Evolutionary conservation across 2,797 vertebrate species (phyloP), one percentile per base, ranked within the genome.

Genomic region (Cyclopterus lumpus): DNA sequence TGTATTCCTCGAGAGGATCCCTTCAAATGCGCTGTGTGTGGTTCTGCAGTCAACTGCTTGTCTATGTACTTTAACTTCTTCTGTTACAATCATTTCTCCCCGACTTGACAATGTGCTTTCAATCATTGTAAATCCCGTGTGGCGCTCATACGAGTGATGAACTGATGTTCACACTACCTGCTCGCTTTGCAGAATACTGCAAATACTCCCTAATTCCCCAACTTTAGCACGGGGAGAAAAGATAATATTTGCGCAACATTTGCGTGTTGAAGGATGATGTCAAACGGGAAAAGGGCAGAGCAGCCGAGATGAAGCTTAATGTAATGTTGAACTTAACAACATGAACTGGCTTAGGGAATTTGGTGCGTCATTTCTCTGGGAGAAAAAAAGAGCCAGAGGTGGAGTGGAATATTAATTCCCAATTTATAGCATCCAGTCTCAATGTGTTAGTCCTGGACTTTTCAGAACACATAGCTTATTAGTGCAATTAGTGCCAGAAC

Each of bases 401-500:
- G 28, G 6, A 40, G 11, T n/a, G 38, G 30, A 68, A 79, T 5
- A 28, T 53, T n/a, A 69, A 60, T 28, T 28, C 48, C 15, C 3
- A n/a, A 32, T 49, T 51, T 12, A 57, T 8, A 67, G 57, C 16
- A 67, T 54, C 38, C 24, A 64, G 8, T 18, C 40, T 75, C 22
- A 16, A 14, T 2, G 0, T 63, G 34, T 61, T 24, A 7, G 26
- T 78, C 48, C 34, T 44, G 14, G 40, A 57, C 15, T 12, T 51
- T 54, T 46, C 58, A 55, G 22, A 71, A n/a, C 34, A 49, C 34
- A 59, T 61, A 51, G 68, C 81, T 81, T 74, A 60, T 68, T 54
- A 69, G 62, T 38, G 42, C 62, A 81, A 66, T 88, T 76, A 74
- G 24, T 79, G 71, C 63, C 69, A 76, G 34, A 60, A 16, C 60